phyloP scores from a whole-genome alignment of 2,797 vertebrate genomes.

The Loriculus beryllinus region DNA sequence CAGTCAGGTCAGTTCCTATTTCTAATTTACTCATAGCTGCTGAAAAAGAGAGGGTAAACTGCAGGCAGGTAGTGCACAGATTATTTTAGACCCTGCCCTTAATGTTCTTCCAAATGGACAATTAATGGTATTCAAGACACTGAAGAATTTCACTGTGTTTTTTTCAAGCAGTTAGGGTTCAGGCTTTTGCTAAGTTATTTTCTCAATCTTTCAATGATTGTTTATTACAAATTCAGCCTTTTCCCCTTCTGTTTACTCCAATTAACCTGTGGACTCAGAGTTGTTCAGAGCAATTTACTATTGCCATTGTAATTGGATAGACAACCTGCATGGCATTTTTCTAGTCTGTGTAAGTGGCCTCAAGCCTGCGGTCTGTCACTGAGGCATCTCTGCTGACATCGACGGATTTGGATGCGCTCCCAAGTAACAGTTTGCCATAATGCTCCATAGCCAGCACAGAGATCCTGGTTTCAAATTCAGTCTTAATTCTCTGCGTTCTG shows the following conservation, averaged over 20 bases:
- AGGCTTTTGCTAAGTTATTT: neutral
- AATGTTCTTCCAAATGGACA: neutral
- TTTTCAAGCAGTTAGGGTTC: neutral
- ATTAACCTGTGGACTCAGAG: neutral
- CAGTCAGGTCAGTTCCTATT: neutral
- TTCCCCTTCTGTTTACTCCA: neutral
- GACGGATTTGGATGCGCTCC: neutral
- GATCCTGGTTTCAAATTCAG: neutral
- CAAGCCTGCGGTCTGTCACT: neutral
- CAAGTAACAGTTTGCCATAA: fast-evolving
- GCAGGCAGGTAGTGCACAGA: neutral
- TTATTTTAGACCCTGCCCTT: neutral
- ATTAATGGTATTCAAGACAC: neutral
- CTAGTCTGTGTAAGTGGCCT: neutral
- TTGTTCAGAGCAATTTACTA: neutral
- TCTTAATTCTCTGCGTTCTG: neutral
- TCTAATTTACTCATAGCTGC: neutral
- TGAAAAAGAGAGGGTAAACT: neutral
- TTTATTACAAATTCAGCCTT: neutral
- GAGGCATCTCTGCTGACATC: neutral
- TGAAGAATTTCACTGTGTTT: neutral
- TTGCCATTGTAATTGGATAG: neutral
- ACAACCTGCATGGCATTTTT: neutral
- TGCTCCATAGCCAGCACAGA: neutral
- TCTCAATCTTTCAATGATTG: neutral